Percentiles rank a stretch among this genome's conserved stretches.
Conservation (phyloP, 2,888 invertebrate genomes). For the Scaptomyza caliginosa region DNA sequence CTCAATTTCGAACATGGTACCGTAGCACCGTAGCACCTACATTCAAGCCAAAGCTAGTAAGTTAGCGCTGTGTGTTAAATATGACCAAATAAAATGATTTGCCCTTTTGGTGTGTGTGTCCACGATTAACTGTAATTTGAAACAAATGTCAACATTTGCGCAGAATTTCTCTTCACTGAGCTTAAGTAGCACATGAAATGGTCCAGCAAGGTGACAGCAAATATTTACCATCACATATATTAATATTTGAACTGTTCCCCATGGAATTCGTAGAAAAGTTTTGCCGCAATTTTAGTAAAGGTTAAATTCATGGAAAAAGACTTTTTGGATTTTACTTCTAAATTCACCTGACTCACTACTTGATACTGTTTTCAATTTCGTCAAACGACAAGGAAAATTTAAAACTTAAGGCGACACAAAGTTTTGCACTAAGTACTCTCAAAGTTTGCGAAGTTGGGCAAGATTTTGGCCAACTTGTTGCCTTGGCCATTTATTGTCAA, state of each 20-base stretch:
- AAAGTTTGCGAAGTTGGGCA: slow-evolving; percentile 8
- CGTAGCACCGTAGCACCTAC: slow-evolving; percentile 9
- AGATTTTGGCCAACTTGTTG: slow-evolving; percentile 41
- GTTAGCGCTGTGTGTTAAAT: neutral
- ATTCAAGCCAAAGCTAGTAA: neutral
- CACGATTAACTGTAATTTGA: slow-evolving; percentile 30
- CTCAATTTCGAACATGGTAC: slow-evolving; percentile 16
- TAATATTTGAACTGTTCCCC: slow-evolving; percentile 1
- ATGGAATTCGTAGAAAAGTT: neutral
- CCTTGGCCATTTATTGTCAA: slow-evolving; percentile 15
- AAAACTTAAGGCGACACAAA: slow-evolving; percentile 10
- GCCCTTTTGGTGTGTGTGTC: slow-evolving; percentile 1
- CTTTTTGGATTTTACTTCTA: slow-evolving; percentile 8
- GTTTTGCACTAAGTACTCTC: neutral
- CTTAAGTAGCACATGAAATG: neutral
- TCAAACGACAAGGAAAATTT: neutral
- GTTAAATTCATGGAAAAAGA: slow-evolving; percentile 2
- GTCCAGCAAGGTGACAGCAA: slow-evolving; percentile 13
- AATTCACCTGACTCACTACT: neutral
- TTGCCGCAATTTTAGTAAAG: neutral
- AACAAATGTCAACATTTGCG: slow-evolving; percentile 40
- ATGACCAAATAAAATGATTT: slow-evolving; percentile 20
- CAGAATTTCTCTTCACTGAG: neutral
- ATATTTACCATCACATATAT: slow-evolving; percentile 24
- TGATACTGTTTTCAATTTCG: slow-evolving; percentile 15